Evolutionary conservation across 2,113 vertebrate genomes (phyloP).

Genomic region (Epinephelus lanceolatus): DNA sequence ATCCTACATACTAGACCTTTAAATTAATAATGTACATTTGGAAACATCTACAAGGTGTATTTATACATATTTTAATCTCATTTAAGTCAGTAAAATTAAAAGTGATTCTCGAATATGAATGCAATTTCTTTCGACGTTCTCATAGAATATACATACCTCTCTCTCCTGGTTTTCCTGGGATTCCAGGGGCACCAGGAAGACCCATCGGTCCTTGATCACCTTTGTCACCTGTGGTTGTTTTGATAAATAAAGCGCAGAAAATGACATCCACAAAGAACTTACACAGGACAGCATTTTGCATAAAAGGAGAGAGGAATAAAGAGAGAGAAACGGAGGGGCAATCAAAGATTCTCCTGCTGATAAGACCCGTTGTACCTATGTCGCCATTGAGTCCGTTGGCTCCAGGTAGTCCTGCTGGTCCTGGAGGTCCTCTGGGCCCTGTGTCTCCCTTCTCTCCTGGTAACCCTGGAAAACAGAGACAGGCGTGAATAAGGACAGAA

Average conservation of each 20-base stretch:
- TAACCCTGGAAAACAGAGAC: conserved; percentile 81
- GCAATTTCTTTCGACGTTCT: background rate
- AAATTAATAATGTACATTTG: background rate
- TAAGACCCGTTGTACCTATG: conserved; percentile 83
- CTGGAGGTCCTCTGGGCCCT: conserved; percentile 82
- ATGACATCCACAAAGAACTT: conserved; percentile 42
- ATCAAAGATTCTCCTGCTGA: conserved; percentile 35
- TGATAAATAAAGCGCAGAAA: conserved; percentile 53
- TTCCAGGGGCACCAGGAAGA: conserved; percentile 86
- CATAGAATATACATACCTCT: conserved; percentile 82
- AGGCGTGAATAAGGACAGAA: background rate
- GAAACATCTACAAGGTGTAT: background rate
- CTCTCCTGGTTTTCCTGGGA: conserved; percentile 89
- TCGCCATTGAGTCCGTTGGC: conserved; percentile 87
- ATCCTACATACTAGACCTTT: too few species aligned
- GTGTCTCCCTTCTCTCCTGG: conserved; percentile 87
- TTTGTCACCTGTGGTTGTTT: conserved; percentile 86
- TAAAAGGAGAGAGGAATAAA: conserved; percentile 20
- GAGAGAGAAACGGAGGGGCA: conserved; percentile 26
- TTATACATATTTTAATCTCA: background rate
- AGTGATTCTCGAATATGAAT: background rate
- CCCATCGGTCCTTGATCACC: conserved; percentile 90
- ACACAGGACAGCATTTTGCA: conserved; percentile 22
- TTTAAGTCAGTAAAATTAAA: background rate
- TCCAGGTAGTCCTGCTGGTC: conserved; percentile 86